These are phyloP conservation scores for Standfussiana lucernea DNA, from an alignment of 2,888 invertebrate species.

Conservation along the genomic window DNA sequence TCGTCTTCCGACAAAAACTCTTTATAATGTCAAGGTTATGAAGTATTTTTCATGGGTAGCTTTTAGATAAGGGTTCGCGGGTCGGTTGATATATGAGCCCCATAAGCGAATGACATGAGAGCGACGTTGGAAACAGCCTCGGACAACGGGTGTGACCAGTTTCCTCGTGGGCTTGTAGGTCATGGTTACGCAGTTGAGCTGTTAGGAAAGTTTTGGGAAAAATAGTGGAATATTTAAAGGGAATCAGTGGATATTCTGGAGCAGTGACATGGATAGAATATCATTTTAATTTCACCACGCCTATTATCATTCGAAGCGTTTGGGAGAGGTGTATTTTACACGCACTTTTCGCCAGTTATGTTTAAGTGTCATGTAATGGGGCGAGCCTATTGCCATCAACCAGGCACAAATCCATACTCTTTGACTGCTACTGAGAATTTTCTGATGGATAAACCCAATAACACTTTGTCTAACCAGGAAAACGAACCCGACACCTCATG, in stretches of 20 bases:
- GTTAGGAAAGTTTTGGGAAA: background rate
- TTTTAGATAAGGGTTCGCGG: slow-evolving; percentile 39
- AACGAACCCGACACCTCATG: no score
- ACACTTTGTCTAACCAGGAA: background rate
- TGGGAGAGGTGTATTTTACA: background rate
- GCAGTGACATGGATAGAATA: background rate
- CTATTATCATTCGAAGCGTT: background rate
- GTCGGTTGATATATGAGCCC: slow-evolving; percentile 36
- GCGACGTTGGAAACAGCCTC: slow-evolving; percentile 3
- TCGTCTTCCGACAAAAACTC: slow-evolving; percentile 1
- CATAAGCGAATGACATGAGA: slow-evolving; percentile 40
- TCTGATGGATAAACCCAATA: no score
- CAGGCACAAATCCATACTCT: no score
- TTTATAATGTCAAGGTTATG: slow-evolving; percentile 37
- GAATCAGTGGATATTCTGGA: background rate
- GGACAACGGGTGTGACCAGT: background rate
- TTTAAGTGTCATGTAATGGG: background rate
- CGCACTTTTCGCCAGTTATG: background rate
- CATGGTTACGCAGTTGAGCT: background rate
- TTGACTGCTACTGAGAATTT: no score
- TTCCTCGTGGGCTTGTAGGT: slow-evolving; percentile 21
- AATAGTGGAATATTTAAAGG: background rate
- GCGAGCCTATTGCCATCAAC: background rate
- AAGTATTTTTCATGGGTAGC: slow-evolving; percentile 18
- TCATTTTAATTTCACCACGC: background rate